Conservation (phyloP, 2,888 invertebrate genomes). For the Apantesis nais region DNA sequence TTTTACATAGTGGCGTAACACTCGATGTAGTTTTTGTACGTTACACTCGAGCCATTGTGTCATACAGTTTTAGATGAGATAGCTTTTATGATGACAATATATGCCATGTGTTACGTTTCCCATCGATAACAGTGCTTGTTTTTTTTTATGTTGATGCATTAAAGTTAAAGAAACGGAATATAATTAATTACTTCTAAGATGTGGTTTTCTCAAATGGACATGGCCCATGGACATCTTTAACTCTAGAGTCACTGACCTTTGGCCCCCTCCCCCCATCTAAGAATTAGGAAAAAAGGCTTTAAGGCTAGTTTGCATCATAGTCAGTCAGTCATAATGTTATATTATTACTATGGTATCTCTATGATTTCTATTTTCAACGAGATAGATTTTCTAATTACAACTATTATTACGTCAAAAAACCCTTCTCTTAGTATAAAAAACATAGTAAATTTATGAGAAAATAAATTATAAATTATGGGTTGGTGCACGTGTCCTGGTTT, state of each 20-base stretch:
- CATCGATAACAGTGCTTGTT: constrained; percentile 13
- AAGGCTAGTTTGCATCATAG: too few species aligned
- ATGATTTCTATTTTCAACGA: too few species aligned
- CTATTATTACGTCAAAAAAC: not conserved
- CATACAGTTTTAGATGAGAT: constrained; percentile 44
- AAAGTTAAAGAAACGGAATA: not conserved
- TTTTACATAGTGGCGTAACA: constrained; percentile 3
- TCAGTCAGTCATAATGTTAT: too few species aligned
- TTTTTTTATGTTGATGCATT: not conserved
- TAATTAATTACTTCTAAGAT: not conserved
- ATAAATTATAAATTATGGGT: not conserved
- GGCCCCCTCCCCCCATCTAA: too few species aligned
- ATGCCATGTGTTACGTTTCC: constrained; percentile 20
- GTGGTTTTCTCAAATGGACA: too few species aligned
- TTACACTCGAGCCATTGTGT: constrained; percentile 43
- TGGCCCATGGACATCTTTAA: too few species aligned
- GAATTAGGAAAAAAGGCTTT: too few species aligned
- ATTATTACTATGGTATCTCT: too few species aligned
- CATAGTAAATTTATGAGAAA: not conserved
- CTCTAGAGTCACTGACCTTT: too few species aligned
- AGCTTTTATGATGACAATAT: constrained; percentile 38
- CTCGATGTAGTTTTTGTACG: constrained; percentile 35
- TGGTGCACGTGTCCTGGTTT: constrained; percentile 35
- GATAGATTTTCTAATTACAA: not conserved
- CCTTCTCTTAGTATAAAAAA: not conserved